Base-by-base conservation (phyloP, 2,113 vertebrate species). In the Pycnonotus jocosus region DNA sequence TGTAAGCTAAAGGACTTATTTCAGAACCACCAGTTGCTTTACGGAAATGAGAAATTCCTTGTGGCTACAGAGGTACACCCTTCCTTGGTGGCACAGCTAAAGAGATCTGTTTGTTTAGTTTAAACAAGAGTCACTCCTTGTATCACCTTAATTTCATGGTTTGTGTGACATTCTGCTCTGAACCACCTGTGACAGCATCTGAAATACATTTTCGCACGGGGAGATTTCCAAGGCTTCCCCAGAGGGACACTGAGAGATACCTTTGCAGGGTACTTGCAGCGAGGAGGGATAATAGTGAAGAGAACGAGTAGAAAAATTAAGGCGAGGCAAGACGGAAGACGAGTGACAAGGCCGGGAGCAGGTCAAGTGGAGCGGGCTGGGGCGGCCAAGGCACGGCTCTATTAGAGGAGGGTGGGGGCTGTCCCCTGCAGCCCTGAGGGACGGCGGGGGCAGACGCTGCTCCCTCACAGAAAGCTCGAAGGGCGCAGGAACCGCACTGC, bases 401-500 rank as follows among this genome's bases (percentile, higher is more conserved):
- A 0, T 11, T 3, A 1, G 3, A 9, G 7, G 12, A 8, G 8
- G 3, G 9, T 5, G 4, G 2, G 2, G 4, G 4, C 2, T 3
- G 20, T 11, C 4, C 24, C 8, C 31, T 15, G 62, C 42, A 15
- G 38, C 22, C 47, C 42, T 3, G n/a, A 10, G 51, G 30, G 27
- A 23, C 10, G 9, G 31, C 10, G 15, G 8, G 12, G 23, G 7
- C 23, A 51, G 5, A 24, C 5, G 33, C 68, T 6, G 27, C 25
- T 42, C 31, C 42, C 31, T 42, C 60, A 15, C 30, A 1, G 18
- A 22, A 10, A 77, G 4, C 15, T 7, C 10, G 7, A 22, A 4
- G 0, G 4, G 2, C 11, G 4, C 6, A 4, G 7, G 3, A 50
- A 1, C 44, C 0, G 2, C 1, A 0, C 0, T 9, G 8, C 50